Evolutionary conservation across 2,888 invertebrate genomes (phyloP).

Genomic region (Cremastinae sp.): DNA sequence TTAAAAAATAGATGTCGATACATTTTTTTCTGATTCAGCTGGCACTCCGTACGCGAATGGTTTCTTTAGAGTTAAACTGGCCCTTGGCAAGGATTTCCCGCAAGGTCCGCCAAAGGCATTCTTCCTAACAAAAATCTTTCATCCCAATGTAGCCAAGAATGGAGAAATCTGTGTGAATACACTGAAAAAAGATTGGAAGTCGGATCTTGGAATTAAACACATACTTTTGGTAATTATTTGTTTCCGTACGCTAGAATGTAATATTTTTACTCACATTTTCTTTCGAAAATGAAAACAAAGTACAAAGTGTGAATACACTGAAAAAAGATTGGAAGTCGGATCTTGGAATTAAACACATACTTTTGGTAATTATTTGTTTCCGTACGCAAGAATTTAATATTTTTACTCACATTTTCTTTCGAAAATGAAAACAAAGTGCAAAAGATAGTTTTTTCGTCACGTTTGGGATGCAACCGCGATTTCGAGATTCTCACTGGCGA

Average conservation of each 20-base stretch:
- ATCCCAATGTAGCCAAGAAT: constrained; percentile 96
- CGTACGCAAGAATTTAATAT: constrained; percentile 53
- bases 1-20: too few species aligned
- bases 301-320: constrained; percentile 97
- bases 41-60: constrained; percentile 96
- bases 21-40: constrained; percentile 81
- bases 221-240: constrained; percentile 87
- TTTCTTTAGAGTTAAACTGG: constrained; percentile 93
- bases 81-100: constrained; percentile 95
- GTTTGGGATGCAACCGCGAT: too few species aligned
- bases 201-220: constrained; percentile 96
- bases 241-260: constrained; percentile 64
- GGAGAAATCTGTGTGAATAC: constrained; percentile 99
- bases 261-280: too few species aligned
- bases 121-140: constrained; percentile 97
- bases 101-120: constrained; percentile 94
- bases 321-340: constrained; percentile 98
- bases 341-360: constrained; percentile 96
- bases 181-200: constrained; percentile 97
- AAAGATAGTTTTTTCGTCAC: too few species aligned
- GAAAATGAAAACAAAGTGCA: too few species aligned
- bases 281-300: too few species aligned
- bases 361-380: constrained; percentile 84
- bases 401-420: too few species aligned
- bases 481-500: too few species aligned